Evolutionary conservation across 37 sponge, comb jelly and placozoan genomes (phyloP).

Genomic region (Diacarnus erythraeanus): DNA sequence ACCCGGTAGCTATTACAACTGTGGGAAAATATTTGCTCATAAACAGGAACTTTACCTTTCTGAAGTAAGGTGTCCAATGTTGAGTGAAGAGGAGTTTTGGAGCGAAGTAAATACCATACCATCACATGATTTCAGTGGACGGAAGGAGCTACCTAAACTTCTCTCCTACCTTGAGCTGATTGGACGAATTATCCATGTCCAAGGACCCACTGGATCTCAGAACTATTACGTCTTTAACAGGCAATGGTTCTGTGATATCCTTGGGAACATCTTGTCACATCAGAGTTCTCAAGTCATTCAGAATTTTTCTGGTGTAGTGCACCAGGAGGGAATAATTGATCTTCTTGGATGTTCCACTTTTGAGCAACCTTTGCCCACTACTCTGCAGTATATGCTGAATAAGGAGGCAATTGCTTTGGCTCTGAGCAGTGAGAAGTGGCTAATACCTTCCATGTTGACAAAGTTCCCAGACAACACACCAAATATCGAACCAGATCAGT

Average conservation of each 20-base stretch:
- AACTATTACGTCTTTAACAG: slow-evolving; percentile 26
- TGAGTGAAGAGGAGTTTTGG: slow-evolving; percentile 47
- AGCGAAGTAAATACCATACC: slow-evolving; percentile 37
- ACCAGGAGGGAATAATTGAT: slow-evolving; percentile 37
- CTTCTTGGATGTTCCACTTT: slow-evolving; percentile 21
- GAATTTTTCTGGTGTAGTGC: slow-evolving; percentile 18
- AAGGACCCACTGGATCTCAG: neutral
- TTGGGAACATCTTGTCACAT: slow-evolving; percentile 9
- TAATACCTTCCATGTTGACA: slow-evolving; percentile 35
- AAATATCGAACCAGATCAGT: slow-evolving; percentile 20
- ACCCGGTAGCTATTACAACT: slow-evolving; percentile 46
- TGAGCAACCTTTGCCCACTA: slow-evolving; percentile 9
- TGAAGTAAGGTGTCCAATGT: slow-evolving; percentile 22
- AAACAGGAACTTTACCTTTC: neutral
- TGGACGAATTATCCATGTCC: slow-evolving; percentile 19
- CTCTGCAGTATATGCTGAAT: slow-evolving; percentile 26
- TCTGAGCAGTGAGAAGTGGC: slow-evolving; percentile 40
- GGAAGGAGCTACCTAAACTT: slow-evolving; percentile 43
- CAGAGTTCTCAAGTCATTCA: neutral
- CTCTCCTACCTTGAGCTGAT: slow-evolving; percentile 19
- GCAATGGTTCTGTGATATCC: slow-evolving; percentile 46
- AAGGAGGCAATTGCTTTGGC: slow-evolving; percentile 31
- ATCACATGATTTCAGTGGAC: slow-evolving; percentile 38
- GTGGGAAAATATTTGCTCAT: neutral
- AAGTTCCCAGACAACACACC: neutral